Conservation (phyloP, 1,140 invertebrate species). For the Tetramorium simillimum region DNA sequence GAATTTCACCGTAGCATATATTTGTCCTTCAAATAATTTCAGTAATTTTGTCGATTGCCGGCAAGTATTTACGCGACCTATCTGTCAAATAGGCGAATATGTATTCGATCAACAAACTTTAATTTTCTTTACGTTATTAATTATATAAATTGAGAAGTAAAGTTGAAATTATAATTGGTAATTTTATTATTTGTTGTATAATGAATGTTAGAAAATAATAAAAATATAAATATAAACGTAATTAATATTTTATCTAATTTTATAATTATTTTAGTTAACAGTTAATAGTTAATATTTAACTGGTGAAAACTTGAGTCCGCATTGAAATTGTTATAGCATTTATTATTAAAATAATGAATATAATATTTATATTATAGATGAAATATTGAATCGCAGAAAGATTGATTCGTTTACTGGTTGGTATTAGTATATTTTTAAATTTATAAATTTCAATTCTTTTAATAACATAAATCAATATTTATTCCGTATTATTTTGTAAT, state of each 20-base stretch:
- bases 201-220: not conserved
- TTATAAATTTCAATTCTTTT: not conserved
- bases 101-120: not conserved
- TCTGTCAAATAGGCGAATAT: not conserved
- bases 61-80: not conserved
- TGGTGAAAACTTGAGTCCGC: not conserved
- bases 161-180: not conserved
- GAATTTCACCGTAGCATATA: slow-evolving; percentile 46
- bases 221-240: not conserved
- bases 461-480: not conserved
- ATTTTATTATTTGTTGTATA: not conserved
- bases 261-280: not conserved
- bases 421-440: not conserved
- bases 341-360: not conserved
- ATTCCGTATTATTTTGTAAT: not conserved
- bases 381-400: not conserved
- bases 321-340: not conserved
- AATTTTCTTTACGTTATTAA: not conserved
- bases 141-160: not conserved
- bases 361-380: not conserved
- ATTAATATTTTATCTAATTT: slow-evolving; percentile 16
- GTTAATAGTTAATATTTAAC: not conserved
- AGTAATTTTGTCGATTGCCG: not conserved
- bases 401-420: not conserved
- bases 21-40: slow-evolving; percentile 11